Evolutionary conservation across 92 coral and sea anemone genomes (phyloP).

Genomic region (Hydrozoanthus gracilis): DNA sequence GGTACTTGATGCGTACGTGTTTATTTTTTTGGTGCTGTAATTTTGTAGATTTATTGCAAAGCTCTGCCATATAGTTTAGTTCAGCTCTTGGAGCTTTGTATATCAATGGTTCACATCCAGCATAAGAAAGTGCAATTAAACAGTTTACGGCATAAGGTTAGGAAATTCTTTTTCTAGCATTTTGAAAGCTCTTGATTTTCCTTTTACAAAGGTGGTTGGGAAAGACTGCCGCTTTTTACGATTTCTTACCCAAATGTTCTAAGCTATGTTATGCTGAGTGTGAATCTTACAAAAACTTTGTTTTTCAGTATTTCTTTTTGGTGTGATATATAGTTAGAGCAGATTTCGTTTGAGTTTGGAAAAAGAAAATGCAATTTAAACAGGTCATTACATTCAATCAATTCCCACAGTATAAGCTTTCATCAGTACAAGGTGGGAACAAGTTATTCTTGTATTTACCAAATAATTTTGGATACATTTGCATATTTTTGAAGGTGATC

Average conservation of each 20-base stretch:
- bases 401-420: not conserved
- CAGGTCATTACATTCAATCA: too few species aligned
- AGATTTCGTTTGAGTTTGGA: not conserved
- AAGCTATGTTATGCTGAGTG: not conserved
- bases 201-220: not conserved
- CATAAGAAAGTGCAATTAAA: not conserved
- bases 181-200: not conserved
- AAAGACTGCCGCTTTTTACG: not conserved
- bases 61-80: conserved; percentile 38
- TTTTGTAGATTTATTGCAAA: conserved; percentile 33
- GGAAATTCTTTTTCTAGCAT: not conserved
- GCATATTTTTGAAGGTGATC: not conserved
- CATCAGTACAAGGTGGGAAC: not conserved
- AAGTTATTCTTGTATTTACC: not conserved
- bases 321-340: not conserved
- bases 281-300: not conserved
- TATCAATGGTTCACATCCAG: not conserved
- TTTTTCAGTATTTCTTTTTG: not conserved
- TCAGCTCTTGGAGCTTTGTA: not conserved
- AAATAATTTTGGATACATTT: not conserved
- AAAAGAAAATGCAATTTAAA: not conserved
- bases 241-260: not conserved
- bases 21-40: not conserved
- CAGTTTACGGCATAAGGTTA: not conserved
- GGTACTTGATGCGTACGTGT: not conserved